Conservation (phyloP, 2,888 invertebrate genomes). For the Alviniconcha strummeri region DNA sequence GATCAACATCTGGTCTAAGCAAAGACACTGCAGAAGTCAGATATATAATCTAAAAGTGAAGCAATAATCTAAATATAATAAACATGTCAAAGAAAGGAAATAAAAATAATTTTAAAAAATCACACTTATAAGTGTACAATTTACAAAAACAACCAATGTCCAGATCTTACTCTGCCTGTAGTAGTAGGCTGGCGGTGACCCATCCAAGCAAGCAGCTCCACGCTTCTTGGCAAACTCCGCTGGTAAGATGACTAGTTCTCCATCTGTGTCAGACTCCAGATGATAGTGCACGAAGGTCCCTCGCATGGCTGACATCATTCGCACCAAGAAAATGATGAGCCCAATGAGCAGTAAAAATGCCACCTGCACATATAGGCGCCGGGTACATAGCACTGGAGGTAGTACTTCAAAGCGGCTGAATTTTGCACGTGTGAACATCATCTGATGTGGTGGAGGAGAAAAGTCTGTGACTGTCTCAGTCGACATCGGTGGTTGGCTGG, state of each 20-base stretch:
- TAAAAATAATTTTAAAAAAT: too few species aligned
- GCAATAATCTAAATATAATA: too few species aligned
- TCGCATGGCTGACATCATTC: conserved; percentile 47
- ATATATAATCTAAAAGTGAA: too few species aligned
- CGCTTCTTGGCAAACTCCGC: conserved; percentile 42
- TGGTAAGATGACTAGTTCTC: conserved; percentile 53
- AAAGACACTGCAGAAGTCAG: too few species aligned
- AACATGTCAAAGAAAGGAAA: too few species aligned
- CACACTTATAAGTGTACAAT: too few species aligned
- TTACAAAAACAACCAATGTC: too few species aligned
- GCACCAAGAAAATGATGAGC: conserved; percentile 44
- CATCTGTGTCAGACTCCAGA: conserved; percentile 51
- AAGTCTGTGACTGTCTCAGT: too few species aligned
- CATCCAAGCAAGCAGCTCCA: conserved; percentile 54
- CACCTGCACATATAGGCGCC: conserved; percentile 51
- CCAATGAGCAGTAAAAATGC: conserved; percentile 43
- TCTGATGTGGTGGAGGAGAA: neutral
- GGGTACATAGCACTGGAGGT: conserved; percentile 43
- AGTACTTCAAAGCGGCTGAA: conserved; percentile 39
- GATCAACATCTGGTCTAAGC: too few species aligned
- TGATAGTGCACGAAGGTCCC: conserved; percentile 53
- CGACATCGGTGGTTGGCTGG: too few species aligned
- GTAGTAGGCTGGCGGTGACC: conserved; percentile 58
- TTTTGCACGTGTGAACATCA: conserved; percentile 34
- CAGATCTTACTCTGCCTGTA: conserved; percentile 49